These are phyloP conservation scores for Triops longicaudatus DNA, from an alignment of 1,140 invertebrate genomes.

Conservation along the genomic window DNA sequence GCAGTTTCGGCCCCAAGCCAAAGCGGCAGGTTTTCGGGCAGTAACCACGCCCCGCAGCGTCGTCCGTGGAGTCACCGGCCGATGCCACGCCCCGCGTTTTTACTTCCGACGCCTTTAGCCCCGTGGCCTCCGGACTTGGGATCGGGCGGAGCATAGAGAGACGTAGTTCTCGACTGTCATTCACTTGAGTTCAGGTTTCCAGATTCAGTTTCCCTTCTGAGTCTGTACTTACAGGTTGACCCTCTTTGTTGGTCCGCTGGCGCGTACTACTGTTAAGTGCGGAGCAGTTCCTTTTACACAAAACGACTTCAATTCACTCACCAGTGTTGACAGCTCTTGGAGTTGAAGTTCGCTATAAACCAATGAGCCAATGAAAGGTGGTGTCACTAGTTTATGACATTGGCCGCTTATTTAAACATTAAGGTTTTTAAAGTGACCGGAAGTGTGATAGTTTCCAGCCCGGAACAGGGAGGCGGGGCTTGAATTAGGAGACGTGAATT, in stretches of 20 bases:
- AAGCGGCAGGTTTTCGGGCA: neutral
- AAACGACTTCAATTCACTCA: neutral
- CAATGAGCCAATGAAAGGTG: no score
- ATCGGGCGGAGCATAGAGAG: neutral
- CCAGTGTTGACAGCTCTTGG: neutral
- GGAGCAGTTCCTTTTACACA: no score
- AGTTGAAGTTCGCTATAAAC: neutral
- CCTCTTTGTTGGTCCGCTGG: neutral
- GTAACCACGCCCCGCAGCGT: neutral
- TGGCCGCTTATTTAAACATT: neutral
- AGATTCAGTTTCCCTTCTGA: conserved; percentile 9
- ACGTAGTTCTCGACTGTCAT: conserved; percentile 3
- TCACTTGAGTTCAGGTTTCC: conserved; percentile 3
- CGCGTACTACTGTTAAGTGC: neutral
- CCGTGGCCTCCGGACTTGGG: conserved; percentile 3
- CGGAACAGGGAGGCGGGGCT: neutral
- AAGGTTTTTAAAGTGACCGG: neutral
- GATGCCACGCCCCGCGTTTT: neutral
- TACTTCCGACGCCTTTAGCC: conserved; percentile 9
- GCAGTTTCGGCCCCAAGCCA: neutral
- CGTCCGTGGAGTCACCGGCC: neutral
- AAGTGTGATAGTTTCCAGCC: neutral
- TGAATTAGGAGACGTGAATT: neutral
- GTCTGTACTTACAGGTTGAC: conserved; percentile 7
- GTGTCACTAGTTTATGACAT: no score